These are phyloP conservation scores for Axis porcinus DNA, from an alignment of 2,113 vertebrate species.

Conservation along the genomic window DNA sequence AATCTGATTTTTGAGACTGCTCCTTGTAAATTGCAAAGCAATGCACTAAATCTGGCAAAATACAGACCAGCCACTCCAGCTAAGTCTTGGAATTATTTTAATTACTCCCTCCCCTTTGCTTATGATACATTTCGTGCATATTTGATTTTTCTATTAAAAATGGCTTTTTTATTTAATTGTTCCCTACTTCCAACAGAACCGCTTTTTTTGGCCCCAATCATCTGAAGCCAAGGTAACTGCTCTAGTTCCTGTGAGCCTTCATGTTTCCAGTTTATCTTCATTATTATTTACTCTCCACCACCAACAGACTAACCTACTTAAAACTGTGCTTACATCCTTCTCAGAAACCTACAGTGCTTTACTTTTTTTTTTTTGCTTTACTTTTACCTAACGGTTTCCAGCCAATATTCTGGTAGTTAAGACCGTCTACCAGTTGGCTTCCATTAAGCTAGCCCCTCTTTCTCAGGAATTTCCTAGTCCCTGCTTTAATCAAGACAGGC, in stretches of 20 bases:
- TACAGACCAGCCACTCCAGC: neutral
- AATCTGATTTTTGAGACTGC: neutral
- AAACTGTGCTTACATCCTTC: neutral
- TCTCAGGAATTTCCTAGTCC: neutral
- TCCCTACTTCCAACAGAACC: neutral
- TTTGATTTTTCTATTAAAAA: neutral
- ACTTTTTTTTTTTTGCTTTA: neutral
- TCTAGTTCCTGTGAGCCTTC: neutral
- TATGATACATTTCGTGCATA: neutral
- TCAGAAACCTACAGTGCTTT: neutral
- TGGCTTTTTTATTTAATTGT: neutral
- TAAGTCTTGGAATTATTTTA: neutral
- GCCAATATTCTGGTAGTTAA: neutral
- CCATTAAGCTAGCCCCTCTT: no score
- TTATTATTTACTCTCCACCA: neutral
- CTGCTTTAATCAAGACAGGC: neutral
- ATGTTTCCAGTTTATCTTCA: neutral
- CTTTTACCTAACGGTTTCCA: neutral
- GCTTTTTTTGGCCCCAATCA: neutral
- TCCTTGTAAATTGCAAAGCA: neutral
- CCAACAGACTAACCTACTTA: neutral
- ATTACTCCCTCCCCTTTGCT: neutral
- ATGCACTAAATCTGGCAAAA: neutral
- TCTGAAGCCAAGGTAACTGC: neutral
- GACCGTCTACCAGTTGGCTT: neutral